These are phyloP conservation scores for Tamias sibiricus DNA, from an alignment of 2,113 vertebrate genomes.

Conservation along the genomic window DNA sequence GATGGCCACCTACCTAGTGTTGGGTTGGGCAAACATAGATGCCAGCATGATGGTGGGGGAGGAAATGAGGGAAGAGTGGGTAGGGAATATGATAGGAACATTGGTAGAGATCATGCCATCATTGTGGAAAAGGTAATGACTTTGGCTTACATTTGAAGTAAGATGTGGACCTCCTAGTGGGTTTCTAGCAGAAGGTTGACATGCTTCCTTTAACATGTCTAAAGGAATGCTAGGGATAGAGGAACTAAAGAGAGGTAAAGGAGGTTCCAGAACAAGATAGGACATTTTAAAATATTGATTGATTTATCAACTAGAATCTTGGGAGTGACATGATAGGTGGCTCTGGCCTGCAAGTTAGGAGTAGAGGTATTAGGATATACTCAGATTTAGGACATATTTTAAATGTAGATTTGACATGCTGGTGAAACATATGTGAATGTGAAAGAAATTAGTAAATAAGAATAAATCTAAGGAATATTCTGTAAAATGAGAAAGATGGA, in stretches of 20 bases:
- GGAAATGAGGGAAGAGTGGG: no score
- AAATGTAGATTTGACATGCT: not conserved
- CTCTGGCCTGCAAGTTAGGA: not conserved
- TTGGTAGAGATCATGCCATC: not conserved
- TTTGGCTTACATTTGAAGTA: not conserved
- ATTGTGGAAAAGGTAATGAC: not conserved
- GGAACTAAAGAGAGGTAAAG: not conserved
- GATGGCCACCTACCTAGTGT: not conserved
- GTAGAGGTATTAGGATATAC: no score
- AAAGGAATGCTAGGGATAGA: not conserved
- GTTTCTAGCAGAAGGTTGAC: not conserved
- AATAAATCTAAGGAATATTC: not conserved
- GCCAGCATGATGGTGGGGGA: not conserved
- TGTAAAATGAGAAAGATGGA: not conserved
- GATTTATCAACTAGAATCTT: not conserved
- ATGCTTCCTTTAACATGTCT: not conserved
- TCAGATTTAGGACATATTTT: not conserved
- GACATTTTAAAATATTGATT: no score
- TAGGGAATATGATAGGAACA: not conserved
- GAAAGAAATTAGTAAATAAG: not conserved
- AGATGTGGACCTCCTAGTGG: not conserved
- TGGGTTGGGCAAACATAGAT: not conserved
- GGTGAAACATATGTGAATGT: not conserved
- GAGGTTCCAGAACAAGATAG: not conserved
- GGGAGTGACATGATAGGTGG: not conserved